Evolutionary conservation across 2,888 invertebrate genomes (phyloP), one percentile per base, ranked within the genome.

Genomic region (Andricus quercusramuli): DNA sequence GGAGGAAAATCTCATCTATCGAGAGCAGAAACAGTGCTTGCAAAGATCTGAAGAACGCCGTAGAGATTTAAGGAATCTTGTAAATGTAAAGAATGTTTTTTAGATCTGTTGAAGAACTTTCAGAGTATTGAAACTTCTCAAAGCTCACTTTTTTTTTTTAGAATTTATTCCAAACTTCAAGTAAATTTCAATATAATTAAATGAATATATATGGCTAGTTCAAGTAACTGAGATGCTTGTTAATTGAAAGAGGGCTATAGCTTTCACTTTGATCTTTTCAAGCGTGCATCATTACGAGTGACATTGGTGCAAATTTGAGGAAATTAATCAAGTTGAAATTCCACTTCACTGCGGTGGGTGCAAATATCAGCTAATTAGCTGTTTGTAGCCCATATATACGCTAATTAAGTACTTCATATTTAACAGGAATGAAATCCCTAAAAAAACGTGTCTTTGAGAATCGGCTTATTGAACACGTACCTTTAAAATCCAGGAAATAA

Each of bases 21-120:
- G 32, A 56, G 74, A 74, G 32, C 74, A 56, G 32, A 74, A 74
- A 74, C 51, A 56, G 51, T 74, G 51, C 37, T 56, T 56, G 20
- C 13, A 56, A 74, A 74, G 51, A 74, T 74, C 56, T 56, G 56
- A 74, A 74, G 56, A 74, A 74, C 74, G 74, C 32, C 56, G n/a
- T 56, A 59, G n/a, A 56, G 32, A 56, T 56, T 74, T 74, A 56
- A 74, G 32, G 56, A 51, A 74, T 56, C 56, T 74, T 32, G 56
- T 56, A n/a, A 74, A 74, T 74, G 56, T 74, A 37, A 74, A 51
- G 32, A 74, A 74, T 59, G 32, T 56, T 68, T 74, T 70, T 29
- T 47, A 29, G 20, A 51, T 17, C 29, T 70, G 13, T 44, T 20
- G 51, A n/a, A n/a, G 56, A 56, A 56, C 32, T 32, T 74, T 8